A percentile compares a stretch with the other conserved stretches of the same genome.
phyloP scores from a whole-genome alignment of 2,113 vertebrate genomes.

The Galemys pyrenaicus region DNA sequence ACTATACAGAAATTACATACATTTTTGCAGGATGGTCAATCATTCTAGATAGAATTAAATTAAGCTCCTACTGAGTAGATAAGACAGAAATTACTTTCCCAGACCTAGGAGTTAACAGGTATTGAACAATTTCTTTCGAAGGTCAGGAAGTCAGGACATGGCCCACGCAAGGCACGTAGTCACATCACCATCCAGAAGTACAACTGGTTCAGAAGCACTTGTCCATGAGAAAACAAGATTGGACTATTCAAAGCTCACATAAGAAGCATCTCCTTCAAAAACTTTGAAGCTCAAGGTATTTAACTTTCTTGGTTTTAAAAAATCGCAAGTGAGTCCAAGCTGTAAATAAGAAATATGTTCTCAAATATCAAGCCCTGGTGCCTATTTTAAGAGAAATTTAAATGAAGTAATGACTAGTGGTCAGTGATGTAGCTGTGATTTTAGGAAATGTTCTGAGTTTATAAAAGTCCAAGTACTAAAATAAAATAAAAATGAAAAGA shows the following conservation, averaged over 20 bases:
- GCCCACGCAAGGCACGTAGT: background rate
- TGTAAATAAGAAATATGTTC: background rate
- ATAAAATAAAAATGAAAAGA: constrained; percentile 26
- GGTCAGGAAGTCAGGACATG: constrained; percentile 67
- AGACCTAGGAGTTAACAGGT: constrained; percentile 57
- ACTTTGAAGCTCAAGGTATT: background rate
- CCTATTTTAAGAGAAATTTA: background rate
- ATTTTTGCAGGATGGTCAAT: background rate
- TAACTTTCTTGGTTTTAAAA: constrained; percentile 41
- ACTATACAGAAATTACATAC: constrained; percentile 61
- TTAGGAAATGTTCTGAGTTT: constrained; percentile 23
- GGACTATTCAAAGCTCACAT: constrained; percentile 24
- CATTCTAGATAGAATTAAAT: constrained; percentile 55
- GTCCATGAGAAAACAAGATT: constrained; percentile 47
- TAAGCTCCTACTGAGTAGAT: constrained; percentile 74
- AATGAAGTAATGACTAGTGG: background rate
- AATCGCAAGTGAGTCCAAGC: constrained; percentile 6
- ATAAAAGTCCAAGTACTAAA: background rate
- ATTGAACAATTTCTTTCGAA: constrained; percentile 67
- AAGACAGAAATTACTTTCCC: constrained; percentile 74
- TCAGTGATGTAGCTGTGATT: background rate
- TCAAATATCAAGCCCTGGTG: background rate
- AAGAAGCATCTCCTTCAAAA: constrained; percentile 50
- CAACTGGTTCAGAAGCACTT: constrained; percentile 12
- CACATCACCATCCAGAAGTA: constrained; percentile 57